Evolutionary conservation across 2,113 vertebrate species (phyloP), one percentile per base, ranked within the genome.

Genomic region (Lasiurus borealis): DNA sequence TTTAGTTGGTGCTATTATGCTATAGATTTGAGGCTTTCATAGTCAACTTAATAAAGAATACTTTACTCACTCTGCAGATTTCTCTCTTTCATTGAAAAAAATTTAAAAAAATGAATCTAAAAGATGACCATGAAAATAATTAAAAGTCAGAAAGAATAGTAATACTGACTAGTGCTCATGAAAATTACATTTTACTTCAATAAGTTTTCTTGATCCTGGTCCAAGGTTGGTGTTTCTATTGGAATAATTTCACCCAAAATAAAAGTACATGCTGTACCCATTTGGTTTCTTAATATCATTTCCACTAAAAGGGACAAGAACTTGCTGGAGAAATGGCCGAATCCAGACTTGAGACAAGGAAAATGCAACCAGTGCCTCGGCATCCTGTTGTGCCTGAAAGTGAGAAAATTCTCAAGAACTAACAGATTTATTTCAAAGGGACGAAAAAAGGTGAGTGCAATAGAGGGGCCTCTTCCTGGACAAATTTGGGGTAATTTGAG

Each of bases 241-340:
- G 31, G 78, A 89, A 84, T 83, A 89, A 89, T 75, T 89, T 84
- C 36, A 25, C 59, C 31, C 16, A 40, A 88, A 93, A 48, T 59
- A 36, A 83, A 89, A 68, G 68, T 68, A 21, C 15, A 31, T 36
- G 48, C 31, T 50, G 54, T 48, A 77, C 2, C 16, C 31, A 40
- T 84, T 78, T 90, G 23, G 18, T 57, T 77, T 69, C 36, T 77
- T 69, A 85, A 72, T 72, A 69, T 18, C 31, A 36, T 71, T 93
- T 80, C 31, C 23, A 48, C 25, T 8, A 27, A 88, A 36, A 89
- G 29, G 13, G 44, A 76, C 31, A 36, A 48, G 29, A 84, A 13
- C 12, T 76, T 88, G 59, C 71, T 88, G 44, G 44, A 93, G 68
- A 93, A 82, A 82, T 40, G 14, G 34, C 46, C 82, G 19, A 66